phyloP scores from a whole-genome alignment of 2,797 vertebrate species.

The Alosa sapidissima region DNA sequence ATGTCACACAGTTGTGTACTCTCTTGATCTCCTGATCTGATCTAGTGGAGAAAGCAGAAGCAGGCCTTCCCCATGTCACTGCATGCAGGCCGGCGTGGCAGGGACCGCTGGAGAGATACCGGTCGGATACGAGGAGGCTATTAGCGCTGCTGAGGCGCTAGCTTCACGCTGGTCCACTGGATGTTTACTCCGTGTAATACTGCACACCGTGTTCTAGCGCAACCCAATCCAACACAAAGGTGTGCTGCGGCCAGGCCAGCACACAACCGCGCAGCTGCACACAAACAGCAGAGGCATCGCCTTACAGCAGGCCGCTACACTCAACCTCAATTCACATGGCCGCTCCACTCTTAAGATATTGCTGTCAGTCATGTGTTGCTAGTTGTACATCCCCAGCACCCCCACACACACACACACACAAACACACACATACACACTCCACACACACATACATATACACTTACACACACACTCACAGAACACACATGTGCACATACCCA shows the following conservation, averaged over 20 bases:
- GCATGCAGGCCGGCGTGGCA: too few species aligned
- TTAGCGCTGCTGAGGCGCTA: background rate
- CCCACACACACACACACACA: slow-evolving; percentile 46
- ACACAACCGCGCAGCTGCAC: background rate
- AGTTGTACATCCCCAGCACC: background rate
- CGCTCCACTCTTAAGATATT: slow-evolving; percentile 31
- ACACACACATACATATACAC: slow-evolving; percentile 62
- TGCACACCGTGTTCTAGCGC: background rate
- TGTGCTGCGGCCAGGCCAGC: background rate
- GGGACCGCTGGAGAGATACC: background rate
- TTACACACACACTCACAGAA: slow-evolving; percentile 52
- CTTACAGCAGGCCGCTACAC: slow-evolving; percentile 30
- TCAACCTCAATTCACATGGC: slow-evolving; percentile 24
- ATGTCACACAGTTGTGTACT: background rate
- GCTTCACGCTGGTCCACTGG: background rate
- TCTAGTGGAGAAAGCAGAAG: too few species aligned
- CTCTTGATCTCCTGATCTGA: background rate
- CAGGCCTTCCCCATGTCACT: too few species aligned
- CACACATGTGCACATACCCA: slow-evolving; percentile 64
- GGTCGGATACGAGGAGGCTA: background rate
- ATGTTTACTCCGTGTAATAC: background rate
- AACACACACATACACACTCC: slow-evolving; percentile 66
- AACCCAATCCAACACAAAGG: background rate
- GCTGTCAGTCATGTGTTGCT: background rate
- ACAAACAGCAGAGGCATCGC: slow-evolving; percentile 12